Base-by-base conservation (phyloP, 2,113 vertebrate genomes). In the Zapus hudsonius region DNA sequence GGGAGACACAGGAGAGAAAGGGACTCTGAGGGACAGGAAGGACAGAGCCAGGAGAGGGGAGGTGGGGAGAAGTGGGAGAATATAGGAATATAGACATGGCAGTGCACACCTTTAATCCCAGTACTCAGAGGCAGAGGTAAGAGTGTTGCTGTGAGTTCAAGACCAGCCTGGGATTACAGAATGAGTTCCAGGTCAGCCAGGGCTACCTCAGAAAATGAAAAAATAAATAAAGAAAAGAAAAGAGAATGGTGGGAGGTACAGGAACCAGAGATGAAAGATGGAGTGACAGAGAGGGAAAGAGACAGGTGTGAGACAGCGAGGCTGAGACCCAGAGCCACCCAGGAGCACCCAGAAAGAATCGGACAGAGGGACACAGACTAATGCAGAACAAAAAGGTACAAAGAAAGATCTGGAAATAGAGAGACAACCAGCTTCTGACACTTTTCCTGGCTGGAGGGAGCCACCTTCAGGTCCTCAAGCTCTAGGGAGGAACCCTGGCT, bases 31-130 rank as follows among this genome's bases (percentile, higher is more conserved):
- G 9, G 47, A 29, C 2, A 67, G 44, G 64, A 38, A 64, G 81
- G 20, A 15, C 0, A 9, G 75, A 91, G 47, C 2, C 6, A 31
- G 67, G 63, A 63, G 25, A 40, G 27, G 31, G n/a, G 2, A 5
- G 0, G 17, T 29, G 9, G 63, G 3, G 4, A 0, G 17, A 27
- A 3, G 57, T 1, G 5, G n/a, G 55, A 40, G 12, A 6, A 33
- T 61, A 25, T 27, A 6, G 70, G 31, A 52, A 31, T 55, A 0
- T 4, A 42, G 59, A 20, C 16, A 1, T 16, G 23, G 63, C 7
- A 31, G 31, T 22, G 23, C 59, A 61, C 22, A 61, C 59, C 19
- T 52, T 52, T 52, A 52, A 13, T 52, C 52, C 52, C 52, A 52
- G 52, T 15, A 52, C 52, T 52, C 52, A 52, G 52, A 52, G 59